Percentiles rank a stretch among this genome's conserved stretches.
phyloP scores from a whole-genome alignment of 2,888 invertebrate genomes.

The Thera obeliscata region DNA sequence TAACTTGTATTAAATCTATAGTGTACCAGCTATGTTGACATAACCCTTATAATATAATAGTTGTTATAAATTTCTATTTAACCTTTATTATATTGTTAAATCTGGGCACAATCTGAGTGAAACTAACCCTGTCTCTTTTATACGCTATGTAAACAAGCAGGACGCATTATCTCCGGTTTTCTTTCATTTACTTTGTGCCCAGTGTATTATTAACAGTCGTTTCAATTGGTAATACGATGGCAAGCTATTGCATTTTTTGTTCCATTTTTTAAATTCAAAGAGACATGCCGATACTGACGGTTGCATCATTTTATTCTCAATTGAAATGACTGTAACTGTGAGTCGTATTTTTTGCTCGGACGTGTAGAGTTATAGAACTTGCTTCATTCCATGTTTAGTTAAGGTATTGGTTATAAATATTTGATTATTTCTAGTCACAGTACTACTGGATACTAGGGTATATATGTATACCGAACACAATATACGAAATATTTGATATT shows the following conservation, averaged over 20 bases:
- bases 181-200: slow-evolving; percentile 15
- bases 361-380: slow-evolving; percentile 44
- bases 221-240: slow-evolving; percentile 4
- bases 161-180: slow-evolving; percentile 14
- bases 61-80: slow-evolving; percentile 16
- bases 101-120: slow-evolving; percentile 7
- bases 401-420: slow-evolving; percentile 35
- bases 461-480: neutral
- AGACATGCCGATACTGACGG: neutral
- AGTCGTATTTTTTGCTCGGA: slow-evolving; percentile 52
- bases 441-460: slow-evolving; percentile 72
- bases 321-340: slow-evolving; percentile 26
- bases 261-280: neutral
- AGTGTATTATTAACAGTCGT: slow-evolving; percentile 11
- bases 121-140: slow-evolving; percentile 6
- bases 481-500: slow-evolving; percentile 20
- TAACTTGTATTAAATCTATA: no score
- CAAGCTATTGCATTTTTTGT: neutral
- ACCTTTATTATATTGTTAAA: neutral
- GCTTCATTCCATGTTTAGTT: slow-evolving; percentile 55
- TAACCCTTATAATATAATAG: slow-evolving; percentile 5
- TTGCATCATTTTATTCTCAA: neutral
- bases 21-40: slow-evolving; percentile 5
- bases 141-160: slow-evolving; percentile 11
- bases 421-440: slow-evolving; percentile 75